Base-by-base conservation (phyloP, 2,797 vertebrate species). In the Orestias chungarensis region DNA sequence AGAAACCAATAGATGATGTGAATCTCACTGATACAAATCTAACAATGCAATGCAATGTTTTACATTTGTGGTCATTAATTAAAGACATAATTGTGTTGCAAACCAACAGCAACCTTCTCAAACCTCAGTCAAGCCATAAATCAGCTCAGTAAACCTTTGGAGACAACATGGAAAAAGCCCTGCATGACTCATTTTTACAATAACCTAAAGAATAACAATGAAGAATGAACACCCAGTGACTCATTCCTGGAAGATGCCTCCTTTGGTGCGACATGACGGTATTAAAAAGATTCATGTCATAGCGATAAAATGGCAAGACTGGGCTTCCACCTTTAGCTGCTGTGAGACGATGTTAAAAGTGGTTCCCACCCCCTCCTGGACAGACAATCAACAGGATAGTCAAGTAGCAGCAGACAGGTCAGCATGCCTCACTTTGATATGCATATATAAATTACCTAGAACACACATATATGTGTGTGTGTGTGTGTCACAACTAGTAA, bases 351-450 rank as follows among this genome's bases (percentile, higher is more conserved):
- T 73, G 69, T 87, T 87, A 87, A 74, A 84, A 88, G 82, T 81
- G 8, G 2, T 49, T 66, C 71, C 64, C 25, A 38, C 64, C 67
- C 50, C 52, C 49, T 69, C 84, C 73, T 74, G 74, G 71, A 74
- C 78, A 77, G 82, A 80, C 77, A 88, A n/a, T 86, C 86, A 87
- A 76, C 47, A 55, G 68, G 66, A 76, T 83, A 87, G 83, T 49
- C 78, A 89, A 88, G 85, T 83, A 84, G 80, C 71, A 74, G 80
- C 55, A 59, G 80, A 68, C 73, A 82, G 87, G 85, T 89, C 89
- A 88, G 78, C 59, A 61, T 70, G 62, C 55, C 75, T 80, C 61
- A 7, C 76, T 91, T 86, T 91, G 88, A 92, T 89, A 88, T 89
- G 88, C 80, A 89, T 74, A 87, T 89, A 86, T 87, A n/a, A n/a